phyloP scores from a whole-genome alignment of 2,888 invertebrate genomes.

The Chironomus riparius region DNA sequence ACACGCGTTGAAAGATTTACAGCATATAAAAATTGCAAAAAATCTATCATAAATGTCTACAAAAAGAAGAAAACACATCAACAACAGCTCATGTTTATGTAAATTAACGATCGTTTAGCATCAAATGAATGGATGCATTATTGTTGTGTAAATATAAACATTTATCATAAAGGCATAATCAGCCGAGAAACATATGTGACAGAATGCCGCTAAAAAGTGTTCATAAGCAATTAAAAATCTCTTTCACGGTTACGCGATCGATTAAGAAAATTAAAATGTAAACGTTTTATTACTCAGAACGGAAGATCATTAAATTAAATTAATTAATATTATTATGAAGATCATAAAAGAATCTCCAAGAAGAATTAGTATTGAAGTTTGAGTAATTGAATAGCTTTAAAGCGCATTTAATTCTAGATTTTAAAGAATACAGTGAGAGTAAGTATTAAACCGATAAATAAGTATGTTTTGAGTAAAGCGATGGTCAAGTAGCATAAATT shows the following conservation, averaged over 20 bases:
- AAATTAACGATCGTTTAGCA: not conserved
- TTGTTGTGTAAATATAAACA: not conserved
- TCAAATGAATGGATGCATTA: not conserved
- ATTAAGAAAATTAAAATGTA: constrained; percentile 4
- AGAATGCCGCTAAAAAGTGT: not conserved
- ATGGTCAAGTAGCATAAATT: no score
- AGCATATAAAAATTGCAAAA: not conserved
- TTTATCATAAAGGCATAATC: constrained; percentile 13
- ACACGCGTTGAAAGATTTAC: no score
- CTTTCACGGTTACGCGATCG: constrained; percentile 21
- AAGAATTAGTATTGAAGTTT: no score
- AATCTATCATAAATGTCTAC: not conserved
- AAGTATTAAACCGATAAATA: no score
- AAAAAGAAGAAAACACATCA: no score
- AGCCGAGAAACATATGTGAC: not conserved
- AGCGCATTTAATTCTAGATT: no score
- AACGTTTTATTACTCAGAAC: constrained; percentile 8
- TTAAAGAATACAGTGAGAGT: no score
- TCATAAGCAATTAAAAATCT: constrained; percentile 8
- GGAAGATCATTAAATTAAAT: constrained; percentile 24
- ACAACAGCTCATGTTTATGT: no score
- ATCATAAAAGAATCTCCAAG: not conserved
- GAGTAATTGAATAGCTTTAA: no score
- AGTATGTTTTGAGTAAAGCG: no score
- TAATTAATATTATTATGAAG: constrained; percentile 1